Conservation (phyloP, 2,113 vertebrate species). For the Pionites leucogaster region DNA sequence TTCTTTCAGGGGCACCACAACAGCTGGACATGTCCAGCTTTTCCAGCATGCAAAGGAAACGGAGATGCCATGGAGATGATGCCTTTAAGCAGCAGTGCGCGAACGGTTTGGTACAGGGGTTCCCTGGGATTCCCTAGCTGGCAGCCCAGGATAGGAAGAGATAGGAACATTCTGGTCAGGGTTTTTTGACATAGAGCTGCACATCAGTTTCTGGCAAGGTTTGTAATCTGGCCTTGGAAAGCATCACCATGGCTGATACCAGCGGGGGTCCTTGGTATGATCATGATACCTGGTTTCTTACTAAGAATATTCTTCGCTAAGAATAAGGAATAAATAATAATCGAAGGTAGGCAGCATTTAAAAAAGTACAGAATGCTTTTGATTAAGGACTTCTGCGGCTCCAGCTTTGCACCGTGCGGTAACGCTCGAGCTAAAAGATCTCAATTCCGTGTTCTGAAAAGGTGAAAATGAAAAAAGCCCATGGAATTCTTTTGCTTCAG, state of each 20-base stretch:
- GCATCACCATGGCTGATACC: background rate
- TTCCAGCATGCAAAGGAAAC: background rate
- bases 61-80: background rate
- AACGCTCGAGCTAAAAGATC: fast-evolving
- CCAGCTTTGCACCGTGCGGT: background rate
- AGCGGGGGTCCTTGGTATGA: background rate
- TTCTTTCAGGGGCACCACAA: background rate
- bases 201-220: background rate
- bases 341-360: background rate
- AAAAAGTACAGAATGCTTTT: background rate
- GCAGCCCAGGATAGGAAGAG: background rate
- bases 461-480: background rate
- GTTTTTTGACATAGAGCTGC: background rate
- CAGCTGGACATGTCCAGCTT: background rate
- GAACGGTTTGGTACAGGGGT: background rate
- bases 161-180: background rate
- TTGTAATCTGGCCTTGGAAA: background rate
- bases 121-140: background rate
- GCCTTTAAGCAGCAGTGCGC: background rate
- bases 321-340: background rate
- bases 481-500: background rate
- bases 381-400: background rate
- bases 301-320: background rate
- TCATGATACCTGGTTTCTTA: background rate
- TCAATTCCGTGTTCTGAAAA: background rate